These are phyloP conservation scores for Exephanes ischioxanthus DNA, from an alignment of 2,888 invertebrate species.

Conservation along the genomic window DNA sequence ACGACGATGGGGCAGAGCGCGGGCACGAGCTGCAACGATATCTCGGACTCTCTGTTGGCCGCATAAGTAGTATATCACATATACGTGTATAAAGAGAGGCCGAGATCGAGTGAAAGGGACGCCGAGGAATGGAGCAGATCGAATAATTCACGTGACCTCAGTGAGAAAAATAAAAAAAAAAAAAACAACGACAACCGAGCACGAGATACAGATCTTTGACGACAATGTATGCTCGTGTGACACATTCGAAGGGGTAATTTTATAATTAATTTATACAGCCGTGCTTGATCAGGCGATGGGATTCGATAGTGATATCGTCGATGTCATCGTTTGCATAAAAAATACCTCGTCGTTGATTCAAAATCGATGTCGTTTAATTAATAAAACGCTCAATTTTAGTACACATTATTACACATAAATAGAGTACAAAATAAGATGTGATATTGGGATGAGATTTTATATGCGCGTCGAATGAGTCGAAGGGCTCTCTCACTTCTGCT, in stretches of 20 bases:
- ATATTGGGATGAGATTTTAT: slow-evolving; percentile 74
- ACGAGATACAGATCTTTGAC: not conserved
- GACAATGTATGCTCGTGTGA: slow-evolving; percentile 18
- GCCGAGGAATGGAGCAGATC: slow-evolving; percentile 1
- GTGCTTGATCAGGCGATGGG: not conserved
- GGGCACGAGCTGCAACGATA: slow-evolving; percentile 59
- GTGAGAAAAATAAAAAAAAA: not conserved
- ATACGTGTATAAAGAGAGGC: slow-evolving; percentile 2
- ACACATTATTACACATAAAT: slow-evolving; percentile 79
- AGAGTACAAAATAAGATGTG: slow-evolving; percentile 82
- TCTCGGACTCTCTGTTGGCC: not conserved
- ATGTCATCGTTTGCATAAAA: slow-evolving; percentile 5
- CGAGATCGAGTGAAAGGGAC: slow-evolving; percentile 21
- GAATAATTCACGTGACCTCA: slow-evolving; percentile 29
- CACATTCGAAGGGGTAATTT: slow-evolving; percentile 35
- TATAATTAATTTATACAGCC: slow-evolving; percentile 23
- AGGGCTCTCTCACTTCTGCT: slow-evolving; percentile 1
- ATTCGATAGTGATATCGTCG: not conserved
- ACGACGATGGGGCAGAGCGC: slow-evolving; percentile 43
- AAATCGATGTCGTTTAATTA: slow-evolving; percentile 66
- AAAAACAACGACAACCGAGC: not conserved
- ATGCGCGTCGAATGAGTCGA: slow-evolving; percentile 65
- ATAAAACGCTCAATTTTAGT: slow-evolving; percentile 64
- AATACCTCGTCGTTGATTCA: slow-evolving; percentile 54
- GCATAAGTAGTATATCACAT: slow-evolving; percentile 6